phyloP scores from a whole-genome alignment of 2,797 vertebrate genomes.

The Poeciliopsis turneri region DNA sequence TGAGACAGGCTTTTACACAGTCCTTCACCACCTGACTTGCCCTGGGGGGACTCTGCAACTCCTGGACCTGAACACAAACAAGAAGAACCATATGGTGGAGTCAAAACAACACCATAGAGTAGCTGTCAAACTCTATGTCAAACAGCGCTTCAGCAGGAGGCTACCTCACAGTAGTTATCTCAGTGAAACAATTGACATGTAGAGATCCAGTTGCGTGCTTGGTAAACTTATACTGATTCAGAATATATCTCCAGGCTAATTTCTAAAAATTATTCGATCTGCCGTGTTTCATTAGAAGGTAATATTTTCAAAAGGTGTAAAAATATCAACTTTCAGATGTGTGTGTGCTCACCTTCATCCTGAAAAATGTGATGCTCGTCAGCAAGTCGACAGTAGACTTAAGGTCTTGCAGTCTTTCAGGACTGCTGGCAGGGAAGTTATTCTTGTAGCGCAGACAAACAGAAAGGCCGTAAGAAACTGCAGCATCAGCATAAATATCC shows the following conservation, averaged over 20 bases:
- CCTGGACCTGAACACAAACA: constrained; percentile 87
- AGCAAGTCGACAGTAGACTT: constrained; percentile 98
- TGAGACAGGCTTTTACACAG: constrained; percentile 96
- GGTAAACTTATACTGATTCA: constrained; percentile 45
- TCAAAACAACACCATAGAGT: constrained; percentile 21
- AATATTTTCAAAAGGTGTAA: not conserved
- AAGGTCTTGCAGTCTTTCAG: constrained; percentile 95
- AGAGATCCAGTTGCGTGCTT: constrained; percentile 29
- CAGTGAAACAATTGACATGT: constrained; percentile 1
- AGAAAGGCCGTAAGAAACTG: constrained; percentile 11
- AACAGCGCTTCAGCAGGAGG: constrained; percentile 8
- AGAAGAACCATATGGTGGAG: constrained; percentile 35
- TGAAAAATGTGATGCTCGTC: constrained; percentile 98
- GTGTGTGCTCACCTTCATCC: constrained; percentile 89
- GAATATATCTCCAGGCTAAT: constrained; percentile 35
- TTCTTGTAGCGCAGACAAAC: constrained; percentile 80
- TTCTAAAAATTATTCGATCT: constrained; percentile 28
- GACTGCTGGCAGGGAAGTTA: constrained; percentile 98
- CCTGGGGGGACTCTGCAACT: constrained; percentile 94
- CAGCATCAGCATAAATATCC: not conserved
- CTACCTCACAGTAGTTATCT: constrained; percentile 14
- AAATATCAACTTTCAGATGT: not conserved
- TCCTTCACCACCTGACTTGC: constrained; percentile 97
- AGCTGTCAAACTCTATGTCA: constrained; percentile 8
- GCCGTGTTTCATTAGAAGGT: constrained; percentile 13